Percentiles rank a stretch among this genome's conserved stretches.
Conservation (phyloP, 2,888 invertebrate species). For the Leptinotarsa haldemani region DNA sequence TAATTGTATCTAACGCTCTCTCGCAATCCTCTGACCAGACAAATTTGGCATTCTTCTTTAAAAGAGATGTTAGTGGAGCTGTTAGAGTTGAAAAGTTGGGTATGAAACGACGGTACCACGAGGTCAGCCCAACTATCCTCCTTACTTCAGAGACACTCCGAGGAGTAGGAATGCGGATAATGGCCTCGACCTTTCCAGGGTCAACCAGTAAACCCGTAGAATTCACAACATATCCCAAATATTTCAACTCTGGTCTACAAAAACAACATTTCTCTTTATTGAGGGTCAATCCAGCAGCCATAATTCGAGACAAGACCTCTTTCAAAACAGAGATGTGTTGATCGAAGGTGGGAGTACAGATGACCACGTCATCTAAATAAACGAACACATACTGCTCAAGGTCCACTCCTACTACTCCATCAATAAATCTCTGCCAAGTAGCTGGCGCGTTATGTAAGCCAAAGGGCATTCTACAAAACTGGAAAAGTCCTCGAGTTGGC, state of each 20-base stretch:
- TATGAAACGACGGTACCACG: slow-evolving; percentile 39
- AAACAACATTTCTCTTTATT: slow-evolving; percentile 29
- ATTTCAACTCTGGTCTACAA: slow-evolving; percentile 20
- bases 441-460: slow-evolving; percentile 50
- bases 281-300: slow-evolving; percentile 43
- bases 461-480: slow-evolving; percentile 52
- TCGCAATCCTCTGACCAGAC: slow-evolving; percentile 17
- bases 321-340: slow-evolving; percentile 40
- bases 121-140: slow-evolving; percentile 31
- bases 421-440: slow-evolving; percentile 48
- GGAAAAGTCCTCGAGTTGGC: slow-evolving; percentile 47
- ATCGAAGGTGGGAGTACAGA: slow-evolving; percentile 38
- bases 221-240: slow-evolving; percentile 25
- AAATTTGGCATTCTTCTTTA: slow-evolving; percentile 29
- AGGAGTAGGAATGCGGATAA: slow-evolving; percentile 23
- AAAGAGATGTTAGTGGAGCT: slow-evolving; percentile 33
- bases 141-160: slow-evolving; percentile 32
- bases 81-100: slow-evolving; percentile 33
- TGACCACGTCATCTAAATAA: slow-evolving; percentile 51
- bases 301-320: slow-evolving; percentile 44
- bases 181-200: slow-evolving; percentile 21
- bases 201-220: slow-evolving; percentile 11
- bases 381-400: slow-evolving; percentile 45
- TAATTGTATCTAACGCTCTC: slow-evolving; percentile 11
- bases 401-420: slow-evolving; percentile 45